These are phyloP conservation scores for Zosterops lateralis DNA, from an alignment of 2,113 vertebrate genomes.

Conservation along the genomic window DNA sequence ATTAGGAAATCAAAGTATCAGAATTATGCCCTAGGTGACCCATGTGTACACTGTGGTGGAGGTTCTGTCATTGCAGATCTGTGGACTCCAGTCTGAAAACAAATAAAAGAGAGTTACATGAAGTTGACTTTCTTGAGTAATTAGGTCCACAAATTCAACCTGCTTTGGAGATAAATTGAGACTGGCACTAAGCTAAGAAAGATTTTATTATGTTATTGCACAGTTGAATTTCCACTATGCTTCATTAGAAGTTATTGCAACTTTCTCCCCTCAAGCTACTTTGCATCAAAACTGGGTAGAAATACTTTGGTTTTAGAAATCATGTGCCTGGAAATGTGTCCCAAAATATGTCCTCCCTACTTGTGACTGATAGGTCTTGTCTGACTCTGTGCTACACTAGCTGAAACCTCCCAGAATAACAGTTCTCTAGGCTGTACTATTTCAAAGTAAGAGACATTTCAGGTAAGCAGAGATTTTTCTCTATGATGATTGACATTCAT, in stretches of 20 bases:
- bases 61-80: rapidly evolving
- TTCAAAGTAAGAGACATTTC: conserved; percentile 1
- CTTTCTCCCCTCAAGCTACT: not conserved
- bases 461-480: not conserved
- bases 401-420: not conserved
- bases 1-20: not conserved
- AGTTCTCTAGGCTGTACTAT: not conserved
- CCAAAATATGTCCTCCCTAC: not conserved
- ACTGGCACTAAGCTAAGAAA: not conserved
- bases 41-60: rapidly evolving
- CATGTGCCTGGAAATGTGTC: not conserved
- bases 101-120: not conserved
- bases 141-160: not conserved
- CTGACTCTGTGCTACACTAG: not conserved
- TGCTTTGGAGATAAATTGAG: not conserved
- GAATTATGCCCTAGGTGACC: not conserved
- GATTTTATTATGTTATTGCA: not conserved
- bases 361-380: not conserved
- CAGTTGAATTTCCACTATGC: not conserved
- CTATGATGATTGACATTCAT: not conserved
- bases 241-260: not conserved
- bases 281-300: not conserved
- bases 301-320: not conserved
- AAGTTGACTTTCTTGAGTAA: not conserved
- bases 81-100: not conserved